phyloP scores from a whole-genome alignment of 2,797 vertebrate species.

The Bufotes viridis region DNA sequence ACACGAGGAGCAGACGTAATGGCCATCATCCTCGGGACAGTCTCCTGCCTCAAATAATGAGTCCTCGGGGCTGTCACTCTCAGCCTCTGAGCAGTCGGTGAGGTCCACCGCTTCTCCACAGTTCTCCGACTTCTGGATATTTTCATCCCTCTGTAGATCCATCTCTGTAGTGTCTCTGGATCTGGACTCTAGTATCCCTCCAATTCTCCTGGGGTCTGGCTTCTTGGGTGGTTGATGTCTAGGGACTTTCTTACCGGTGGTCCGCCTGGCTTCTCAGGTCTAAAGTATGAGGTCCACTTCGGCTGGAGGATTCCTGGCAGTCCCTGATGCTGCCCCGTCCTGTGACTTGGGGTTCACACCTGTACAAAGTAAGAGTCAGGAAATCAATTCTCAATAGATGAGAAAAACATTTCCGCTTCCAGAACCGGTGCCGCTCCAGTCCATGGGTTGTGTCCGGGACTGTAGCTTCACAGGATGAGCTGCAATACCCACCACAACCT shows the following conservation, averaged over 20 bases:
- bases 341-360: not conserved
- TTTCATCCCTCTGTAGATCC: not conserved
- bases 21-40: not conserved
- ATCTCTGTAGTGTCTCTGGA: not conserved
- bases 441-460: no score
- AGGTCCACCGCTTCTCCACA: not conserved
- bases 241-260: not conserved
- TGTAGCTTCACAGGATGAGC: no score
- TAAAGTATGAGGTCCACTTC: not conserved
- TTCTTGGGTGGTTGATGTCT: not conserved
- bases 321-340: not conserved
- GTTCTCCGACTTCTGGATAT: not conserved
- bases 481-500: no score
- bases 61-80: not conserved
- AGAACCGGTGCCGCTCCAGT: not conserved
- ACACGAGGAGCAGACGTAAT: not conserved
- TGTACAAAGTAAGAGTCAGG: not conserved
- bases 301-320: not conserved
- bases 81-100: not conserved
- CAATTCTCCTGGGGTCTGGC: not conserved
- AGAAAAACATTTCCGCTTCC: not conserved
- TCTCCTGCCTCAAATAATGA: not conserved
- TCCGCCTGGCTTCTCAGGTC: not conserved
- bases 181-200: no score
- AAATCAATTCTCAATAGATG: not conserved